These are phyloP conservation scores for Hycleus cichorii DNA, from an alignment of 1,140 invertebrate species.

Conservation along the genomic window DNA sequence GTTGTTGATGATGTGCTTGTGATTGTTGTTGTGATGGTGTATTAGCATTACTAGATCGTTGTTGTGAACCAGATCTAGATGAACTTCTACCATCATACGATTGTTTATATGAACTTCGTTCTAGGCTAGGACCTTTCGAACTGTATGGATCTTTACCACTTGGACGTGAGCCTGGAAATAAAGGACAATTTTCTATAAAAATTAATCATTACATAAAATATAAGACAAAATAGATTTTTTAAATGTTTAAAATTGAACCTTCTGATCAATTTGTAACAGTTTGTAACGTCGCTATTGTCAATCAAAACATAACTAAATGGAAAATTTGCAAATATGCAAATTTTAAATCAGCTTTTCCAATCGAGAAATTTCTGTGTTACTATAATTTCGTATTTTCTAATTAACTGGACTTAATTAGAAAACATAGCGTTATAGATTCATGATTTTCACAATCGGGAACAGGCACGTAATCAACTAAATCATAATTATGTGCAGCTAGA, in stretches of 20 bases:
- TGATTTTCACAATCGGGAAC: conserved; percentile 15
- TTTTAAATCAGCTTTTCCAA: not conserved
- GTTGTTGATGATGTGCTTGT: not conserved
- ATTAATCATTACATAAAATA: no score
- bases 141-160: conserved; percentile 43
- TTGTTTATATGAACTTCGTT: conserved; percentile 37
- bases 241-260: not conserved
- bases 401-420: not conserved
- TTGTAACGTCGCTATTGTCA: no score
- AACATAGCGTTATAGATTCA: conserved; percentile 11
- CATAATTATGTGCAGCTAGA: no score
- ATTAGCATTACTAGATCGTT: conserved; percentile 42
- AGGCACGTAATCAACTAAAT: not conserved
- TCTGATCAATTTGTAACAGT: not conserved
- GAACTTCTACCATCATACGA: conserved; percentile 44
- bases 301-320: no score
- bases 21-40: not conserved
- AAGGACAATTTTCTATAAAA: no score
- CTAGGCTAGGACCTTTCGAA: conserved; percentile 43
- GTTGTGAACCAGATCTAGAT: conserved; percentile 49
- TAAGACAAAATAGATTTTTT: no score
- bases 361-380: not conserved
- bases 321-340: no score
- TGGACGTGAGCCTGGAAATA: conserved; percentile 11
- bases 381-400: not conserved